A percentile compares a stretch with the other conserved stretches of the same genome.
Evolutionary conservation across 2,888 invertebrate genomes (phyloP).

Genomic region (Melinaea marsaeus): DNA sequence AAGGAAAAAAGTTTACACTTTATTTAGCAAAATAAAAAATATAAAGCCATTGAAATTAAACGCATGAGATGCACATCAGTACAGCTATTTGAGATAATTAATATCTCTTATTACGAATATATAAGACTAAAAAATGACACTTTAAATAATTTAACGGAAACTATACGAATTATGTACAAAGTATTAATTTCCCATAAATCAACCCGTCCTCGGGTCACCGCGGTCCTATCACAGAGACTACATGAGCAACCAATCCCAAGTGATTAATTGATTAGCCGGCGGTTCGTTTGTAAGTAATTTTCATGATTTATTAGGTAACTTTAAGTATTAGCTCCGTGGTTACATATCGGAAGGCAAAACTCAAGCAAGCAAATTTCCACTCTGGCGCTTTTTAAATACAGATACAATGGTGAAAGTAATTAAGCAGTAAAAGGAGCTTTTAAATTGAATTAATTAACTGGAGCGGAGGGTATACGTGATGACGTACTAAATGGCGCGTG

Average conservation of each 20-base stretch:
- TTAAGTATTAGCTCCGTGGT: conserved; percentile 29
- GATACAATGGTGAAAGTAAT: conserved; percentile 27
- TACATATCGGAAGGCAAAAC: conserved; percentile 25
- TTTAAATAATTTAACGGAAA: conserved; percentile 15
- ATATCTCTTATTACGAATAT: too few relatives aligned
- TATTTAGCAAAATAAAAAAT: conserved; percentile 31
- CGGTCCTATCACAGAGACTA: conserved; percentile 57
- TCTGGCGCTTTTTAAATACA: conserved; percentile 28
- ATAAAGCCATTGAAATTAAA: not conserved
- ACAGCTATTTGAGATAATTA: not conserved
- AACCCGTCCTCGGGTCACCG: conserved; percentile 58
- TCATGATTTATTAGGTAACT: conserved; percentile 61
- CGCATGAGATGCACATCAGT: not conserved
- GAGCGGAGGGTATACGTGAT: conserved; percentile 36
- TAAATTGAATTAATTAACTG: conserved; percentile 38
- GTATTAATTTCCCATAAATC: conserved; percentile 73
- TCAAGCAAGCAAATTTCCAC: conserved; percentile 31
- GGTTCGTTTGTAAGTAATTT: conserved; percentile 63
- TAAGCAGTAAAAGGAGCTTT: conserved; percentile 32
- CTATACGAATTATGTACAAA: conserved; percentile 57
- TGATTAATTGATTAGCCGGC: conserved; percentile 74
- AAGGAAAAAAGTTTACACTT: conserved; percentile 30
- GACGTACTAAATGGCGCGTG: conserved; percentile 34
- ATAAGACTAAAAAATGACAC: too few relatives aligned
- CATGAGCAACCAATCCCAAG: conserved; percentile 56